Conservation (phyloP, 53 echinoderm and acorn worm genomes). For the Stichopus horrens region DNA sequence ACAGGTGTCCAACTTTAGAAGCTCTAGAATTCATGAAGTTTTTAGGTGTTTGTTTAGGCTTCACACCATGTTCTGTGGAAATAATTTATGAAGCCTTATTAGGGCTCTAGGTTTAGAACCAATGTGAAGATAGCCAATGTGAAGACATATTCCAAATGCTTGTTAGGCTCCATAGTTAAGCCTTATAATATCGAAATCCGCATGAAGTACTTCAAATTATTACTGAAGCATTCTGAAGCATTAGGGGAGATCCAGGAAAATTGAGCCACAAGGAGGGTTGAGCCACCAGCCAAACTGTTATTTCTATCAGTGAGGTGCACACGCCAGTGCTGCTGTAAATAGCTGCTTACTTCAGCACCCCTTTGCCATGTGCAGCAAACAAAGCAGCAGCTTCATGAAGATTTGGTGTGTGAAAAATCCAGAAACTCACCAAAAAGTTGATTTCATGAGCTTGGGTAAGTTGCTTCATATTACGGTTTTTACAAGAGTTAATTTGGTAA, state of each 20-base stretch:
- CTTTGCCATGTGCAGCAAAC: constrained; percentile 46
- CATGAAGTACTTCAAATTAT: no score
- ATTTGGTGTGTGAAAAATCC: constrained; percentile 33
- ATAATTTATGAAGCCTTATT: no score
- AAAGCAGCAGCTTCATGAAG: constrained; percentile 42
- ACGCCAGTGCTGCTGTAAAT: constrained; percentile 31
- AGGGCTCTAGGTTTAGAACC: no score
- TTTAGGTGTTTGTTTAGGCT: no score
- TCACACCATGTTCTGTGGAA: no score
- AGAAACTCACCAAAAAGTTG: constrained; percentile 55
- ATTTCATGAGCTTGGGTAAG: constrained; percentile 52
- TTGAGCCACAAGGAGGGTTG: constrained; percentile 60
- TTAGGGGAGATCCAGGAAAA: constrained; percentile 59
- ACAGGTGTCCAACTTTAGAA: no score
- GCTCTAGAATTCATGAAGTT: no score
- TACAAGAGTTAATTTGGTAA: constrained; percentile 41
- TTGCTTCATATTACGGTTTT: constrained; percentile 50
- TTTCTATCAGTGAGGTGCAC: constrained; percentile 42
- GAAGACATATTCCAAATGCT: no score
- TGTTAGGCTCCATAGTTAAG: no score
- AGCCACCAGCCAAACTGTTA: constrained; percentile 51
- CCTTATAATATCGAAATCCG: no score
- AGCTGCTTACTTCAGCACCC: constrained; percentile 41
- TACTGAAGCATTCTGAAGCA: no score
- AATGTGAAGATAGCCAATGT: no score